phyloP scores from a whole-genome alignment of 2,797 vertebrate species.

The Somateria mollissima region DNA sequence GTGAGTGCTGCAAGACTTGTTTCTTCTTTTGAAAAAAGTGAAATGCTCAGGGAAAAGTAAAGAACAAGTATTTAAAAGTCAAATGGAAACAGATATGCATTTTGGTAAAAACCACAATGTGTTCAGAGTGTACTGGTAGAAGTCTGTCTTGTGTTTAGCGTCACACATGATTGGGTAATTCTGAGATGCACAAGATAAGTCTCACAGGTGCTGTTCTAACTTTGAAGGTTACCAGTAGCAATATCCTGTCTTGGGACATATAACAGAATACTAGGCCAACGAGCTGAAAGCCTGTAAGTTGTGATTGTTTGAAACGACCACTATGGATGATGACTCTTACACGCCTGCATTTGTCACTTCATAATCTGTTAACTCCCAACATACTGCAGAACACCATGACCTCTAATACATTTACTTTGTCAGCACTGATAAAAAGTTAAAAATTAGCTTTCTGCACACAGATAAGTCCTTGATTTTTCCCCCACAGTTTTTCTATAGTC shows the following conservation, averaged over 20 bases:
- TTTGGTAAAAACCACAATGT: conserved; percentile 78
- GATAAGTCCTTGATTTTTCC: conserved; percentile 55
- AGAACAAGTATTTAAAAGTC: conserved; percentile 48
- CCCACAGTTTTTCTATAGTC: conserved; percentile 10
- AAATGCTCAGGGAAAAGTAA: conserved; percentile 30
- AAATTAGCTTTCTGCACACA: conserved; percentile 71
- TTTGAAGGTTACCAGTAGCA: conserved; percentile 79
- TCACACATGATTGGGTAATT: conserved; percentile 85
- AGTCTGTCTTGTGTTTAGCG: conserved; percentile 78
- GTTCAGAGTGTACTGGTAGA: conserved; percentile 78
- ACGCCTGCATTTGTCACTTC: conserved; percentile 30
- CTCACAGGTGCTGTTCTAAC: conserved; percentile 70
- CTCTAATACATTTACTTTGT: conserved; percentile 68
- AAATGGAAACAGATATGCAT: conserved; percentile 72
- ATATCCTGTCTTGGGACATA: conserved; percentile 75
- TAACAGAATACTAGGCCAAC: conserved; percentile 23
- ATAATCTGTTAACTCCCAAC: conserved; percentile 7
- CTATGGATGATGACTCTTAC: conserved; percentile 16
- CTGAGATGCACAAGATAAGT: conserved; percentile 75
- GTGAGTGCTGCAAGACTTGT: not conserved
- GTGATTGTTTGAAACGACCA: conserved; percentile 51
- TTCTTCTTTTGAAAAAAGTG: conserved; percentile 36
- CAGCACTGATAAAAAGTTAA: conserved; percentile 75
- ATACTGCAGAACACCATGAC: conserved; percentile 42
- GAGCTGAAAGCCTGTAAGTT: conserved; percentile 11